Evolutionary conservation across 2,113 vertebrate species (phyloP), one percentile per base, ranked within the genome.

Genomic region (Aplodontia rufa): DNA sequence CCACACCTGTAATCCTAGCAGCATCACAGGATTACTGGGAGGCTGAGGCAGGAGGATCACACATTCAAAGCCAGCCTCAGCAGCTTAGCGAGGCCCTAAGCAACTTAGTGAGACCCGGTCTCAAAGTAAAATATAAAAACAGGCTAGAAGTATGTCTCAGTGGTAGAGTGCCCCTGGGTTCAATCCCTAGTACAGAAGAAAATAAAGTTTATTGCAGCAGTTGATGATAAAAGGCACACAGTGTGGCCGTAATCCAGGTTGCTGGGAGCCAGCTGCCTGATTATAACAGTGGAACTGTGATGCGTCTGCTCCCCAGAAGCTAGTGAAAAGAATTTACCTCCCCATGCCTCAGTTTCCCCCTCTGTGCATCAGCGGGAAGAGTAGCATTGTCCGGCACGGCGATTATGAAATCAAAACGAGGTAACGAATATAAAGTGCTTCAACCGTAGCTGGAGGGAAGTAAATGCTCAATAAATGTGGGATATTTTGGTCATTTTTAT

Each of bases 201-300:
- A n/a, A 17, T 91, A 66, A 64, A 32, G 20, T 68, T 49, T 20
- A 16, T 42, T 19, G 85, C 30, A 19, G 42, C 6, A 5, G 8
- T 42, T 1, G 3, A 14, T 83, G 32, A n/a, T 35, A 40, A 74
- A 79, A 53, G 85, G 28, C 68, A 0, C 24, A 17, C 2, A 0
- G 3, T 1, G 2, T 12, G 32, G 3, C 11, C 4, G 0, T 35
- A 3, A 37, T 22, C 2, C 47, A 35, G 51, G 14, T 7, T 14
- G 45, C 58, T 8, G 6, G 37, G 24, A 24, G 28, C 71, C 28
- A 3, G 19, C 45, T 37, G 6, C 37, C 19, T 8, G 9, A 26
- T 16, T 3, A 78, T n/a, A n/a, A n/a, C n/a, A n/a, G n/a, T n/a
- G n/a, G n/a, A n/a, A n/a, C n/a, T n/a, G n/a, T n/a, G n/a, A n/a